Conservation (phyloP, 2,888 invertebrate species). For the Frankliniella intonsa region DNA sequence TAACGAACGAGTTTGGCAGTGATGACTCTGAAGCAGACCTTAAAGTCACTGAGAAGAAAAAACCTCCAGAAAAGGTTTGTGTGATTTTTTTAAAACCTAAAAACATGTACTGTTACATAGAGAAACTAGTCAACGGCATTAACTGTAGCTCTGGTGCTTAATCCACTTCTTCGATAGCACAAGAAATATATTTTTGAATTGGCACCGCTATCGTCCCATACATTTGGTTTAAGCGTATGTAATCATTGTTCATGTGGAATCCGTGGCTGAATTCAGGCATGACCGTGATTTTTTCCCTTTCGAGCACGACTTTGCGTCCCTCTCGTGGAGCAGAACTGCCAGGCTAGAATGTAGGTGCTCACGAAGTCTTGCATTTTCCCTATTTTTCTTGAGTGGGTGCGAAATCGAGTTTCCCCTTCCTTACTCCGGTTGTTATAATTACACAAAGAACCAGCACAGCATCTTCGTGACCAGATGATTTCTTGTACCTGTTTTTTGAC, state of each 20-base stretch:
- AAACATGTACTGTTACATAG: background rate
- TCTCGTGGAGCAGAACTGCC: no score
- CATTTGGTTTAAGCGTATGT: slow-evolving; percentile 39
- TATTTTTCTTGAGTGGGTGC: no score
- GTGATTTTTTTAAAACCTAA: background rate
- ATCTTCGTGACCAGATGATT: no score
- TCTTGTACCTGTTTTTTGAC: no score
- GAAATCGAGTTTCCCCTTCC: no score
- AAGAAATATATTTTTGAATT: slow-evolving; percentile 13
- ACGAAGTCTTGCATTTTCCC: no score
- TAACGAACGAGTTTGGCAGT: slow-evolving; percentile 86
- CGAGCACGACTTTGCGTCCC: background rate
- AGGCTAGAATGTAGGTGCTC: no score
- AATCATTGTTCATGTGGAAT: slow-evolving; percentile 35
- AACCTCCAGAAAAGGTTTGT: slow-evolving; percentile 14
- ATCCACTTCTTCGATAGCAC: background rate
- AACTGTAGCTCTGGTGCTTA: no score
- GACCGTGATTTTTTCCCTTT: background rate
- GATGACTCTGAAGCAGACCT: slow-evolving; percentile 83
- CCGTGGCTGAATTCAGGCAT: slow-evolving; percentile 28
- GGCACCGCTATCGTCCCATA: background rate
- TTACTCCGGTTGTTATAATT: no score
- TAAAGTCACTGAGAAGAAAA: slow-evolving; percentile 59
- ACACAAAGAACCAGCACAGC: no score
- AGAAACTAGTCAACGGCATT: no score